phyloP scores from a whole-genome alignment of 2,113 vertebrate genomes.

The Sylvia atricapilla region DNA sequence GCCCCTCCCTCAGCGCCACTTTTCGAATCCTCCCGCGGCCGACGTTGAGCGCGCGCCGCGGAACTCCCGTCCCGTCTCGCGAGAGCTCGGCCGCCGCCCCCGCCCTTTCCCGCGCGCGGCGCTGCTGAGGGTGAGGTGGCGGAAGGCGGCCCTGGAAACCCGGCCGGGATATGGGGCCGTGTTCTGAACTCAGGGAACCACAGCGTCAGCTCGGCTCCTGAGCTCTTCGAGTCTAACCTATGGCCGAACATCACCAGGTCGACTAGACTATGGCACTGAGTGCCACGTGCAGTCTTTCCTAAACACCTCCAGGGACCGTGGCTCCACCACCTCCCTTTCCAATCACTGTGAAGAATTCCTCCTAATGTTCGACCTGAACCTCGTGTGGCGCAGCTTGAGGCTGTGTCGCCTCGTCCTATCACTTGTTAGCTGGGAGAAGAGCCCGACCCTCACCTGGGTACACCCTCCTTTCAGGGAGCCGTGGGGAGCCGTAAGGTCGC shows the following conservation, averaged over 20 bases:
- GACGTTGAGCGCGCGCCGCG: background rate
- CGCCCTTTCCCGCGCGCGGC: background rate
- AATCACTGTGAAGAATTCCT: background rate
- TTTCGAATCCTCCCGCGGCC: slow-evolving; percentile 71
- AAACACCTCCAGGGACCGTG: background rate
- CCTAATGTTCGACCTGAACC: rapidly evolving
- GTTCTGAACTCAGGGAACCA: rapidly evolving
- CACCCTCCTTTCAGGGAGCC: background rate
- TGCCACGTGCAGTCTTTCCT: background rate
- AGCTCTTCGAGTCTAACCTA: rapidly evolving
- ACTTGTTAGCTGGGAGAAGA: background rate
- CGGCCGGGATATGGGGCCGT: rapidly evolving
- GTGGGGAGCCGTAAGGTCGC: rapidly evolving
- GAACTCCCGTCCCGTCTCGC: background rate
- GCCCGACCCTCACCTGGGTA: rapidly evolving
- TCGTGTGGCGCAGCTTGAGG: background rate
- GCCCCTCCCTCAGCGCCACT: background rate
- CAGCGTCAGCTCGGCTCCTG: rapidly evolving
- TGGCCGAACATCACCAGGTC: background rate
- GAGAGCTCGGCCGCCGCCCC: background rate
- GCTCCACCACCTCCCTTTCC: background rate
- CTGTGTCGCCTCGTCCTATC: background rate
- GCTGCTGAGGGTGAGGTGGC: rapidly evolving
- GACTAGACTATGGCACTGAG: background rate
- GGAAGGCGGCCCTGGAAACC: rapidly evolving